Base-by-base conservation (phyloP, 2,888 invertebrate genomes). In the Eupithecia inturbata region DNA sequence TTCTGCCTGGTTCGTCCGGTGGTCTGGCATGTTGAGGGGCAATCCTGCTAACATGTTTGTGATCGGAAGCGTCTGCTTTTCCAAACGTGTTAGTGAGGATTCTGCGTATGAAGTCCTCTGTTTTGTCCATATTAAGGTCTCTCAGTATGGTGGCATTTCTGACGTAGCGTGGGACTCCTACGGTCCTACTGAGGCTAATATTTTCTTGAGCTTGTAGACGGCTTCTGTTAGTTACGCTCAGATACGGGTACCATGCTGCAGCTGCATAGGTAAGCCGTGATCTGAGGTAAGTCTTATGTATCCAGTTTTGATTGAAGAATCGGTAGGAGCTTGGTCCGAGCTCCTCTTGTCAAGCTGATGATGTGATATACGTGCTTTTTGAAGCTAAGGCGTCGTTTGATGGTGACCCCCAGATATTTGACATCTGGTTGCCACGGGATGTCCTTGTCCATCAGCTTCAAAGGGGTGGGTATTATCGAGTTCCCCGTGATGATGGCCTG, bases 401-500 rank as follows among this genome's bases (percentile, higher is more conserved):
- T n/a, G n/a, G n/a, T n/a, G n/a, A n/a, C n/a, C n/a, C n/a, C n/a
- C n/a, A n/a, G n/a, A n/a, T n/a, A n/a, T n/a, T n/a, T n/a, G n/a
- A n/a, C n/a, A n/a, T n/a, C n/a, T n/a, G n/a, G n/a, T n/a, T n/a
- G n/a, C n/a, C n/a, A n/a, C n/a, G n/a, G n/a, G n/a, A n/a, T n/a
- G n/a, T n/a, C n/a, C n/a, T n/a, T n/a, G n/a, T n/a, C n/a, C n/a
- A n/a, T n/a, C n/a, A n/a, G n/a, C n/a, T n/a, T n/a, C n/a, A n/a
- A n/a, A n/a, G n/a, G n/a, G n/a, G n/a, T n/a, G n/a, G n/a, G n/a
- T n/a, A n/a, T n/a, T n/a, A n/a, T n/a, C n/a, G n/a, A n/a, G n/a
- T n/a, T n/a, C n/a, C n/a, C n/a, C n/a, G n/a, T n/a, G 28, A 57
- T 16, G 0, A 57, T 73, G 12, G 69, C 68, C 22, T 69, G 72